Evolutionary conservation across 2,888 invertebrate genomes (phyloP).

Genomic region (Keiferia lycopersicella): DNA sequence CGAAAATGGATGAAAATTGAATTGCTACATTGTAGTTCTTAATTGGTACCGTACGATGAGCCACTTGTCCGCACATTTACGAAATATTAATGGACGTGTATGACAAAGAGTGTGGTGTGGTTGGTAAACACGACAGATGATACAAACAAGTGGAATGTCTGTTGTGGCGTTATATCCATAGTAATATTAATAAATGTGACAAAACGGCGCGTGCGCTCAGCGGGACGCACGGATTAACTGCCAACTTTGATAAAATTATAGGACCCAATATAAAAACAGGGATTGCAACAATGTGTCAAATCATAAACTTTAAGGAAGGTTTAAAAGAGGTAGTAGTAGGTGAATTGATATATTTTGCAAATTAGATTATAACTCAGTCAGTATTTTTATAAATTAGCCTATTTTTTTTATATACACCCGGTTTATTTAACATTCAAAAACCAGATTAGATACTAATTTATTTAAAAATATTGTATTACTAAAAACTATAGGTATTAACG

Average conservation of each 20-base stretch:
- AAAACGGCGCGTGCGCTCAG: conserved; percentile 69
- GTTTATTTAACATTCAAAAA: too few species aligned
- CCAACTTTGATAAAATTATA: conserved; percentile 13
- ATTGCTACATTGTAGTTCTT: neutral
- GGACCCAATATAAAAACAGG: neutral
- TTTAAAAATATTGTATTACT: too few species aligned
- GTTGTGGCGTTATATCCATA: conserved; percentile 43
- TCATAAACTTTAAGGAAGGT: too few species aligned
- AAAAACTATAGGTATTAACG: too few species aligned
- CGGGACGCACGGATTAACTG: conserved; percentile 46
- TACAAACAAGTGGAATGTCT: conserved; percentile 63
- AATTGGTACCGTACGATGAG: neutral
- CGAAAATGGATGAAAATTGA: neutral
- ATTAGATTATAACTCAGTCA: too few species aligned
- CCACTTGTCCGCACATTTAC: neutral
- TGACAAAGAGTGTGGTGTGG: conserved; percentile 25
- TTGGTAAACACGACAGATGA: conserved; percentile 63
- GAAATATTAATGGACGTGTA: neutral
- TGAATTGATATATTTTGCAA: too few species aligned
- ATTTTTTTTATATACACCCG: too few species aligned
- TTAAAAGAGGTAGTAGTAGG: too few species aligned
- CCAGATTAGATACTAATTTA: too few species aligned
- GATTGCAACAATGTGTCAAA: too few species aligned
- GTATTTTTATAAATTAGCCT: too few species aligned
- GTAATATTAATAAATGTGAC: conserved; percentile 66